Base-by-base conservation (phyloP, 2,113 vertebrate genomes). In the Mystacornis crossleyi region DNA sequence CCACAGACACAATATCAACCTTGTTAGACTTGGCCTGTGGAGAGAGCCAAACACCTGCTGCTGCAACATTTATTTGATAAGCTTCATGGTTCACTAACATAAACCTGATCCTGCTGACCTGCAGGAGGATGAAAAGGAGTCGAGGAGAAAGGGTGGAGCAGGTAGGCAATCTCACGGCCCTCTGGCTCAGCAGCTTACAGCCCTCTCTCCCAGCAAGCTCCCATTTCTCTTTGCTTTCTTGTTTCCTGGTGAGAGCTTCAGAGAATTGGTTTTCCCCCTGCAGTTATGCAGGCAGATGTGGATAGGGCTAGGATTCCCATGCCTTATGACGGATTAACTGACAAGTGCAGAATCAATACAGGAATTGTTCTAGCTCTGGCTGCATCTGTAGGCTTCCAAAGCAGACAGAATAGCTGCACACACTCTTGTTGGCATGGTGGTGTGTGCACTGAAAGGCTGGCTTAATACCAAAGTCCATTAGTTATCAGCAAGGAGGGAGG, bases 261-360 rank as follows among this genome's bases (percentile, higher is more conserved):
- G 95, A 92, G 90, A 97, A 89, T 88, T 96, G 91, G 89, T 95
- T 95, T 94, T 66, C 29, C 92, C 97, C 95, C 97, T 95, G 91
- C 84, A 75, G 97, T 95, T 94, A 93, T 96, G 95, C 84, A 60
- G 98, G 96, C 97, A 98, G 97, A 98, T 98, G 98, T 97, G 97
- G 96, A 91, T 75, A 97, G 91, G 84, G 95, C 96, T 97, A 96
- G 79, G 85, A 96, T 98, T 98, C 98, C 97, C 98, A 98, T 96
- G 97, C 93, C 85, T 97, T 95, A 43, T 95, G 97, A 98, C 87
- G 60, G 94, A 97, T 97, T 97, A 96, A 96, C 95, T 95, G 96
- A 97, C 93, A 96, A 97, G 94, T 86, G 92, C 0, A 7, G 89
- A 89, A 97, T 97, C 97, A 97, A 95, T 97, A 95, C n/a, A 1